A percentile compares a stretch with the other conserved stretches of the same genome.
These are phyloP conservation scores for Synanthedon myopaeformis DNA, from an alignment of 2,888 invertebrate species.

Conservation along the genomic window DNA sequence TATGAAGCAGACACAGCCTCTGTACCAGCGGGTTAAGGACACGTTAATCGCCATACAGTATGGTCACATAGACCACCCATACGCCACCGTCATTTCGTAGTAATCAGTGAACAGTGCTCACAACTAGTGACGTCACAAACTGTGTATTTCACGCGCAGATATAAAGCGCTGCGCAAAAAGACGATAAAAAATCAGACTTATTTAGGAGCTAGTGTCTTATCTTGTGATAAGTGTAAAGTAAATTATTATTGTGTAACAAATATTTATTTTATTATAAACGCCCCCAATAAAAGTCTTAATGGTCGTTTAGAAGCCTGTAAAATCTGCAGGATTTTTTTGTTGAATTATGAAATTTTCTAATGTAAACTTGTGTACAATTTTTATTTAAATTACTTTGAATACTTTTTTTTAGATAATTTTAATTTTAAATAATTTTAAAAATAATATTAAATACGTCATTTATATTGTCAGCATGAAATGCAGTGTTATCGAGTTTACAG, in stretches of 20 bases:
- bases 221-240: not conserved
- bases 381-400: no score
- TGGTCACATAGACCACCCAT: slow-evolving; percentile 85
- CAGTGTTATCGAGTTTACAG: no score
- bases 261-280: not conserved
- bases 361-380: no score
- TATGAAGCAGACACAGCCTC: slow-evolving; percentile 75
- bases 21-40: slow-evolving; percentile 80
- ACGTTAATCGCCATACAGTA: slow-evolving; percentile 91
- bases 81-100: slow-evolving; percentile 72
- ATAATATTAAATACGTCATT: no score
- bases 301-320: no score
- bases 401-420: no score
- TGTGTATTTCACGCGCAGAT: not conserved
- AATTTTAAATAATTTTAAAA: no score
- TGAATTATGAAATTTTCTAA: no score
- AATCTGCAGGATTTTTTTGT: no score
- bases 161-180: not conserved
- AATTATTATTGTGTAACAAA: not conserved
- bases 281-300: no score
- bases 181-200: not conserved
- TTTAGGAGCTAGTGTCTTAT: not conserved
- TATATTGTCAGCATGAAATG: no score
- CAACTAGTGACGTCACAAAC: not conserved
- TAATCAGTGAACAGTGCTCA: slow-evolving; percentile 6